Conservation (phyloP, 2,888 invertebrate species). For the Actias luna region DNA sequence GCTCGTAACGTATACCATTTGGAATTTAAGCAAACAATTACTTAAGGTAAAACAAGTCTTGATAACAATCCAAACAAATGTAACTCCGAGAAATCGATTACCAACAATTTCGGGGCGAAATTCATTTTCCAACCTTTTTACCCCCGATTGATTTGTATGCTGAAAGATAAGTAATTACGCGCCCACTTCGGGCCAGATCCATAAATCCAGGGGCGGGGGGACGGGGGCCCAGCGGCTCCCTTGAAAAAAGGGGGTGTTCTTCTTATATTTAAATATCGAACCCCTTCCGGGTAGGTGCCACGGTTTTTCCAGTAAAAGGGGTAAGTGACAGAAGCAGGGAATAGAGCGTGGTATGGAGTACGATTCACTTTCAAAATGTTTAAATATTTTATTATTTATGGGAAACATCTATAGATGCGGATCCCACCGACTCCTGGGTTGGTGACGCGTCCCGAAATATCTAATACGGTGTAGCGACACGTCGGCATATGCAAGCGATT, state of each 20-base stretch:
- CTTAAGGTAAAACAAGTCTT: slow-evolving; percentile 16
- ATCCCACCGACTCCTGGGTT: too few relatives aligned
- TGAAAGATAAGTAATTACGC: slow-evolving; percentile 80
- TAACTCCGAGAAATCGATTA: slow-evolving; percentile 29
- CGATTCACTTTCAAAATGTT: slow-evolving; percentile 17
- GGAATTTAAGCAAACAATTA: slow-evolving; percentile 1
- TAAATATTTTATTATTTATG: background rate
- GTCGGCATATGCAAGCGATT: too few relatives aligned
- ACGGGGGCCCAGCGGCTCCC: slow-evolving; percentile 49
- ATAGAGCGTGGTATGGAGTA: slow-evolving; percentile 42
- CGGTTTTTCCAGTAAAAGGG: slow-evolving; percentile 82
- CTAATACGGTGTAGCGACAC: too few relatives aligned
- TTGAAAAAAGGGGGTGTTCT: slow-evolving; percentile 79
- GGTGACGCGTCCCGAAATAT: too few relatives aligned
- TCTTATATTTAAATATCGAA: slow-evolving; percentile 82
- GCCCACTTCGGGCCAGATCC: slow-evolving; percentile 75
- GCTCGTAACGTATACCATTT: background rate
- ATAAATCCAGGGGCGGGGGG: slow-evolving; percentile 70
- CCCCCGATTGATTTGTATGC: slow-evolving; percentile 78
- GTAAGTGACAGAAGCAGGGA: slow-evolving; percentile 80
- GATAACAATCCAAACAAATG: slow-evolving; percentile 24
- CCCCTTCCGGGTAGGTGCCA: slow-evolving; percentile 82
- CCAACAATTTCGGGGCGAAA: slow-evolving; percentile 29
- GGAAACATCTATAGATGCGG: too few relatives aligned
- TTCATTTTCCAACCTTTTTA: slow-evolving; percentile 43